Evolutionary conservation across 2,888 invertebrate species (phyloP), one percentile per base, ranked within the genome.

Genomic region (Agrotis clavis): DNA sequence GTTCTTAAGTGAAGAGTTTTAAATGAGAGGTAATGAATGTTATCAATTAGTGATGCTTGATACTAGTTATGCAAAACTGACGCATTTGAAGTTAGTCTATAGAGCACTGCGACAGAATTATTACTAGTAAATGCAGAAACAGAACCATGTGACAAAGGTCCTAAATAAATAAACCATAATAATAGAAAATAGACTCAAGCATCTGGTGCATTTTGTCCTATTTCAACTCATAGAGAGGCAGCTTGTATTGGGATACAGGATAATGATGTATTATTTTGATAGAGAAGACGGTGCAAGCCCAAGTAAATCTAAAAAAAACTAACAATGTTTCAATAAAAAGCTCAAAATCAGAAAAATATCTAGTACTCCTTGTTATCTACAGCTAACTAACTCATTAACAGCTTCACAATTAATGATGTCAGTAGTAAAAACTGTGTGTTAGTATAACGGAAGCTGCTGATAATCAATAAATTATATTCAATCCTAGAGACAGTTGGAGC

Each of bases 401-500:
- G 30, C 50, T 61, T 47, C 54, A 56, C 59, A 67, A 74, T 74
- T 79, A 84, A 77, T 19, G 48, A 74, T 67, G 57, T 66, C 41
- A 74, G 66, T 53, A 61, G 61, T 65, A 77, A 85, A 82, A 84
- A 80, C 67, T 45, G 19, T 50, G 41, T 63, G 57, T 68, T 60
- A 67, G 61, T 65, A 21, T 83, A 83, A 78, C 78, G 75, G 81
- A 75, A 75, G 78, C 21, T 63, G 71, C 57, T 72, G 75, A 67
- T 76, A 60, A 74, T 73, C 59, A 86, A 86, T n/a, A n/a, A n/a
- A n/a, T 86, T 72, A 72, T 57, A 79, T 67, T 78, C 69, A 79
- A 79, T 82, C 81, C 83, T 78, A 72, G 67, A 79, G 77, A 79
- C 60, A 83, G 82, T 74, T 84, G 77, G 83, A 87, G 87, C 88